These are phyloP conservation scores for Cheilosia urbana DNA, from an alignment of 2,888 invertebrate species.

Conservation along the genomic window DNA sequence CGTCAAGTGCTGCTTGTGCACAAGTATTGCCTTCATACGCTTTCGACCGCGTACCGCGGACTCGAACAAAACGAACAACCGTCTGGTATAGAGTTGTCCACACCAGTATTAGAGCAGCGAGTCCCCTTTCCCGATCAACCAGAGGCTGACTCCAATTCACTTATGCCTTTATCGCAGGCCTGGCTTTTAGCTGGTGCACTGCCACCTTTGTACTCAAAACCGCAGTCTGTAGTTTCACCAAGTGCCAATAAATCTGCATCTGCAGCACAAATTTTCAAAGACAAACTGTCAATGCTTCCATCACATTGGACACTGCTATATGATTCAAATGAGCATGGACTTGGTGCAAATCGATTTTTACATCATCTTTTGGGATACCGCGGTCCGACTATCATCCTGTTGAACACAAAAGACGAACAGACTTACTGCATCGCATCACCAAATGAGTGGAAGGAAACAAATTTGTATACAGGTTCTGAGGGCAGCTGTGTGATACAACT, in stretches of 20 bases:
- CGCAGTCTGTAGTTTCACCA: slow-evolving; percentile 80
- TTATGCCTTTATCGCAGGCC: slow-evolving; percentile 87
- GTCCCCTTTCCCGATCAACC: slow-evolving; percentile 82
- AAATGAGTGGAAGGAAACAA: slow-evolving; percentile 93
- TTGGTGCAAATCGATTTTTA: slow-evolving; percentile 94
- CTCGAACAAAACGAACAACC: slow-evolving; percentile 82
- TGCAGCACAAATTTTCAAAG: slow-evolving; percentile 85
- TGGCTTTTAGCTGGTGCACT: slow-evolving; percentile 89
- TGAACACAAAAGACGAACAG: slow-evolving; percentile 86
- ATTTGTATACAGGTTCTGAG: slow-evolving; percentile 93
- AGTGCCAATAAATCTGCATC: slow-evolving; percentile 79
- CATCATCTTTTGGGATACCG: slow-evolving; percentile 90
- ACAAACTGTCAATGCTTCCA: slow-evolving; percentile 88
- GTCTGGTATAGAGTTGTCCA: slow-evolving; percentile 88
- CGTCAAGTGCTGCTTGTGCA: slow-evolving; percentile 91
- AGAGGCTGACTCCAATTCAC: slow-evolving; percentile 79
- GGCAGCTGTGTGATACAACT: slow-evolving; percentile 91
- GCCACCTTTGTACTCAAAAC: slow-evolving; percentile 86
- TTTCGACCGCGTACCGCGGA: slow-evolving; percentile 86
- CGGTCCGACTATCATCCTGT: slow-evolving; percentile 87
- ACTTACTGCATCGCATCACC: slow-evolving; percentile 91
- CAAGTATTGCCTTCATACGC: slow-evolving; percentile 85
- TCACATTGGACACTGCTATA: slow-evolving; percentile 95
- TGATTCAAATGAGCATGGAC: slow-evolving; percentile 92
- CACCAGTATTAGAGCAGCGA: slow-evolving; percentile 88